phyloP scores from a whole-genome alignment of 2,113 vertebrate species.

The Tachycineta bicolor region DNA sequence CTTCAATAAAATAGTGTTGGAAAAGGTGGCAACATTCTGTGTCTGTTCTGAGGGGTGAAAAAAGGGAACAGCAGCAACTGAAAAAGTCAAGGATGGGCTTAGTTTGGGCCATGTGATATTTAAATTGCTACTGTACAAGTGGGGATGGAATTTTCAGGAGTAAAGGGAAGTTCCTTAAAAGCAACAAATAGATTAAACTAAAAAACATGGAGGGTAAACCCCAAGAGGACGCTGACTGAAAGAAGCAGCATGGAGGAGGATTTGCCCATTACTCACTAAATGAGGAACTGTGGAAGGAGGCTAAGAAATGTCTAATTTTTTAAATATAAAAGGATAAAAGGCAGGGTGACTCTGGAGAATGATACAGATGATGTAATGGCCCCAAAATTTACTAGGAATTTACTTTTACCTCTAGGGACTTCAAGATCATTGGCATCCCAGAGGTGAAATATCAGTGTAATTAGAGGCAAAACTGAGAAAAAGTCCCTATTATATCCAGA shows the following conservation, averaged over 20 bases:
- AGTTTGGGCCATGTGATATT: neutral
- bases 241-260: neutral
- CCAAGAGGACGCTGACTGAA: neutral
- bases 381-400: neutral
- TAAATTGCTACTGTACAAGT: neutral
- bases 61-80: neutral
- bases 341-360: neutral
- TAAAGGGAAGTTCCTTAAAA: neutral
- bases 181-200: neutral
- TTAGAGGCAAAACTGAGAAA: neutral
- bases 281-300: neutral
- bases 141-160: neutral
- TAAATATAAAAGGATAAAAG: neutral
- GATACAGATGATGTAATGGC: neutral
- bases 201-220: neutral
- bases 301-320: neutral
- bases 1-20: neutral
- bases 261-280: neutral
- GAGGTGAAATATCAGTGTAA: neutral
- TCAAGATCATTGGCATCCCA: neutral
- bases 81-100: neutral
- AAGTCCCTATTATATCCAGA: neutral
- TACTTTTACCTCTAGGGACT: neutral
- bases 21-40: neutral
- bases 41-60: neutral